Percentiles rank a stretch among this genome's conserved stretches.
Evolutionary conservation across 2,797 vertebrate species (phyloP).

Genomic region (Echiichthys vipera): DNA sequence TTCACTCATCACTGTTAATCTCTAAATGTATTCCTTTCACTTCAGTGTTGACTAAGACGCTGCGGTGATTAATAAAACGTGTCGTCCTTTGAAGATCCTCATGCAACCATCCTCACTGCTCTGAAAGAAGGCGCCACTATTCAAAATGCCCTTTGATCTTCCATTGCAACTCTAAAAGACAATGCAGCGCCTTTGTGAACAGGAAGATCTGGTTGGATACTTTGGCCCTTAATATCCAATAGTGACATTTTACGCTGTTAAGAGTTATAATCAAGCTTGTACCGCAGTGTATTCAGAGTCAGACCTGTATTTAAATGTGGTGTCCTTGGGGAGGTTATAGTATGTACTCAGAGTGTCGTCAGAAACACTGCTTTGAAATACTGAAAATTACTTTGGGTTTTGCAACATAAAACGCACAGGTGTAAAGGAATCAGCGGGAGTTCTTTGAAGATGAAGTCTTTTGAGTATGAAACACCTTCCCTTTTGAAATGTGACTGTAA

Average conservation of each 20-base stretch:
- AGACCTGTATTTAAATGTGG: constrained; percentile 35
- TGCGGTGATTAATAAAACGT: constrained; percentile 71
- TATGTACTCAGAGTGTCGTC: constrained; percentile 54
- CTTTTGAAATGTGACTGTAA: constrained; percentile 45
- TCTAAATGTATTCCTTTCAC: constrained; percentile 61
- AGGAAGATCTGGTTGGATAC: constrained; percentile 44
- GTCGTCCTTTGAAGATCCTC: constrained; percentile 79
- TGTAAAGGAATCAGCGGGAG: constrained; percentile 52
- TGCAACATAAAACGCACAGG: constrained; percentile 42
- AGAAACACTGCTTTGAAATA: constrained; percentile 63
- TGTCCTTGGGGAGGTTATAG: constrained; percentile 44
- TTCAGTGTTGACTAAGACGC: constrained; percentile 64
- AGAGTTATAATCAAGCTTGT: constrained; percentile 33
- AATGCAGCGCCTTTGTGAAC: constrained; percentile 47
- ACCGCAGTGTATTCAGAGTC: constrained; percentile 8
- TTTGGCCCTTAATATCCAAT: constrained; percentile 50
- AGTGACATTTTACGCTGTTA: constrained; percentile 41
- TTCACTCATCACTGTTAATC: constrained; percentile 50
- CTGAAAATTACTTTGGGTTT: constrained; percentile 52
- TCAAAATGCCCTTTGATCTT: constrained; percentile 81
- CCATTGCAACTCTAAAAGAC: constrained; percentile 46
- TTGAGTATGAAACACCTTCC: constrained; percentile 48
- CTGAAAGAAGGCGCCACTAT: constrained; percentile 70
- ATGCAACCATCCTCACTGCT: constrained; percentile 65
- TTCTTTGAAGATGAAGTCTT: constrained; percentile 68